Conservation (phyloP, 2,113 vertebrate species). For the Narcine bancroftii region DNA sequence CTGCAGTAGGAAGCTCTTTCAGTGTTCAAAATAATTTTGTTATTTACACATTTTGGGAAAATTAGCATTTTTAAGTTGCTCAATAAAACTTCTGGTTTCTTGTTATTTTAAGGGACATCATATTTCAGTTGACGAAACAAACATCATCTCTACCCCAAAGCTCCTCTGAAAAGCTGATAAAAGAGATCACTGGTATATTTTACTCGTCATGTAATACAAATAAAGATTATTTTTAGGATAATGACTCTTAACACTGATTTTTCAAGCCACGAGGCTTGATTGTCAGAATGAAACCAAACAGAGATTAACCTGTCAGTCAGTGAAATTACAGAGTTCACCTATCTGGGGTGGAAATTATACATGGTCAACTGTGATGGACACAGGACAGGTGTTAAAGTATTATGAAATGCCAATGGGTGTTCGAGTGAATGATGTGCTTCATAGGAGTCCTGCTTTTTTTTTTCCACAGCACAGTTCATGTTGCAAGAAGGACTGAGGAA, state of each 20-base stretch:
- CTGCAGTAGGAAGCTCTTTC: neutral
- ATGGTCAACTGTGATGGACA: conserved; percentile 64
- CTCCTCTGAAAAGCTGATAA: neutral
- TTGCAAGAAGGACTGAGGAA: conserved; percentile 40
- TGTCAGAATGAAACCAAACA: conserved; percentile 79
- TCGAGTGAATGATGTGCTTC: conserved; percentile 55
- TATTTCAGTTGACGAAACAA: neutral
- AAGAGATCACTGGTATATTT: neutral
- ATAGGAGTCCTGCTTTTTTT: conserved; percentile 51
- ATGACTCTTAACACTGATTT: conserved; percentile 45
- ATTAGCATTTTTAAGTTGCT: neutral
- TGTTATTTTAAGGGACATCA: neutral
- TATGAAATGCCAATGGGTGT: conserved; percentile 58
- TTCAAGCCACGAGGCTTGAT: conserved; percentile 48
- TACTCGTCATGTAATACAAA: neutral
- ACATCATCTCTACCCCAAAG: neutral
- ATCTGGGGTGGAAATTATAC: conserved; percentile 57
- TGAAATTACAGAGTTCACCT: conserved; percentile 74
- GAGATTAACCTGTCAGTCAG: conserved; percentile 83
- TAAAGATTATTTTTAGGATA: conserved; percentile 44
- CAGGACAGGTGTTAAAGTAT: conserved; percentile 70
- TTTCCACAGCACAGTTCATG: conserved; percentile 48
- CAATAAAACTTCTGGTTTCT: neutral
- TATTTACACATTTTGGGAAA: neutral
- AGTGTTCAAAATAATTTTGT: neutral